phyloP scores from a whole-genome alignment of 2,797 vertebrate genomes.

The Sitta carolinensis region DNA sequence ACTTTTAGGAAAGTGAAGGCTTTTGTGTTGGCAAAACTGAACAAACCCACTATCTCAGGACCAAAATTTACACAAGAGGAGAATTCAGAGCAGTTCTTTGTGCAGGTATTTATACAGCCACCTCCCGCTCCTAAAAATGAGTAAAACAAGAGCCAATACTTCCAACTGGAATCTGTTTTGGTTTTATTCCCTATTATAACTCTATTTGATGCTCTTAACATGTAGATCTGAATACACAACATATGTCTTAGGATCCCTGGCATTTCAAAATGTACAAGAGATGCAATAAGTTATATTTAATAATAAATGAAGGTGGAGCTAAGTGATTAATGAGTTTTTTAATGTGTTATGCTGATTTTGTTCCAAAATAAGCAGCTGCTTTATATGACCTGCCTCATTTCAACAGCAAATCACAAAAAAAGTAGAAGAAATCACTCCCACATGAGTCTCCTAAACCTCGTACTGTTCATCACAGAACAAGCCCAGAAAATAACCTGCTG shows the following conservation, averaged over 20 bases:
- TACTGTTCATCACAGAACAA: conserved; percentile 1
- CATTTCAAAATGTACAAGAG: background rate
- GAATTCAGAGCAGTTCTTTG: background rate
- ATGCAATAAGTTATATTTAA: background rate
- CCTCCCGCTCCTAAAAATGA: background rate
- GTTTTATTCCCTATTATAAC: background rate
- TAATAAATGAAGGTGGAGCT: background rate
- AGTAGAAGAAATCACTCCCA: conserved; percentile 39
- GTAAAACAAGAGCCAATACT: background rate
- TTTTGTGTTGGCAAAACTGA: background rate
- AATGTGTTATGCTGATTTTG: conserved; percentile 20
- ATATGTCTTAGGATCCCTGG: background rate
- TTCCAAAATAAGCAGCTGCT: conserved; percentile 63
- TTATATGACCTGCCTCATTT: conserved; percentile 35
- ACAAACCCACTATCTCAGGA: background rate
- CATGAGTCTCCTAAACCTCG: background rate
- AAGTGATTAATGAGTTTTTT: conserved; percentile 43
- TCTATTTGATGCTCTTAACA: background rate
- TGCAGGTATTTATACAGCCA: background rate
- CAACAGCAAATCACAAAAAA: conserved; percentile 30
- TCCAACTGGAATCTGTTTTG: background rate
- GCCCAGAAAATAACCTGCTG: conserved; percentile 22
- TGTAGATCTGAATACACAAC: background rate
- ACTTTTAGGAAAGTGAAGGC: background rate
- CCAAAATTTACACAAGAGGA: background rate